phyloP scores from a whole-genome alignment of 2,113 vertebrate species.

The Pogona vitticeps region DNA sequence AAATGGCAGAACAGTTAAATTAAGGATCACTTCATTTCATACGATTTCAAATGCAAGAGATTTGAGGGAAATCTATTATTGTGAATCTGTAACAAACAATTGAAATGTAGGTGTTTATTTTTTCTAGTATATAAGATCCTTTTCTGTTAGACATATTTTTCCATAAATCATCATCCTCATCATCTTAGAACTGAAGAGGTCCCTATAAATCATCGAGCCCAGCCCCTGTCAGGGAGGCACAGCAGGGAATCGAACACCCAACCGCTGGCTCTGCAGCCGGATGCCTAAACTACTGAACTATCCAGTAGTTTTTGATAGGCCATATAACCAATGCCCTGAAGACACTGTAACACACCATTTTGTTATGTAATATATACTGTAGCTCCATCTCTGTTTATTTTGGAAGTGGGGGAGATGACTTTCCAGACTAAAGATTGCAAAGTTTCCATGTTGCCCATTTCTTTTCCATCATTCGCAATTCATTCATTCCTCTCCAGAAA shows the following conservation, averaged over 20 bases:
- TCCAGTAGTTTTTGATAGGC: not conserved
- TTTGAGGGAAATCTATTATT: not conserved
- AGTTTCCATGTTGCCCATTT: not conserved
- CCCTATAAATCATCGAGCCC: too few relatives aligned
- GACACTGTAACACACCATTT: not conserved
- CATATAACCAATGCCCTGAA: fast-evolving
- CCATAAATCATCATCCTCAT: not conserved
- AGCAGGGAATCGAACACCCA: too few relatives aligned
- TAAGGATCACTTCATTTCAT: not conserved
- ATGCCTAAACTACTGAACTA: not conserved
- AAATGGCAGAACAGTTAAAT: slow-evolving; percentile 7
- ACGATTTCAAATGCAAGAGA: not conserved
- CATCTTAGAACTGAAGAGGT: too few relatives aligned
- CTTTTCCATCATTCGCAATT: not conserved
- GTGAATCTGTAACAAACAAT: not conserved
- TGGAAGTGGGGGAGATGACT: not conserved
- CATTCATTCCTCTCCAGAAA: slow-evolving; percentile 20
- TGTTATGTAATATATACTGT: not conserved
- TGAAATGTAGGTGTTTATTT: not conserved
- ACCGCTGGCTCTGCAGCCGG: too few relatives aligned
- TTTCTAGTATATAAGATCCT: not conserved
- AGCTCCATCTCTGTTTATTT: not conserved
- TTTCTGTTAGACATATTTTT: not conserved
- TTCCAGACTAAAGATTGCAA: not conserved
- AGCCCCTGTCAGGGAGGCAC: too few relatives aligned